Percentiles rank a stretch among this genome's conserved stretches.
Evolutionary conservation across 1,140 invertebrate genomes (phyloP).

Genomic region (Anagrus nilaparvatae): DNA sequence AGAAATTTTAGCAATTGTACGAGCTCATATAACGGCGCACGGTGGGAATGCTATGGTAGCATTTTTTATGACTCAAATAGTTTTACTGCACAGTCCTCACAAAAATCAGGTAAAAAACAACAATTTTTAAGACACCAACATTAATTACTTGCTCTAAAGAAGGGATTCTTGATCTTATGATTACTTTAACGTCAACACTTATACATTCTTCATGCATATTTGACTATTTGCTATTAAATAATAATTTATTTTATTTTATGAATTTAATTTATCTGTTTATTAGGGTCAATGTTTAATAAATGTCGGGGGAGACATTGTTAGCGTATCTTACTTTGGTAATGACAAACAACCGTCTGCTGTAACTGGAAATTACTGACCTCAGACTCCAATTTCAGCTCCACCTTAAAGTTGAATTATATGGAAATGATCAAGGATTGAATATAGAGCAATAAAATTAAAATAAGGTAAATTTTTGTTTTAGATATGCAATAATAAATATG

Average conservation of each 20-base stretch:
- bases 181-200: neutral
- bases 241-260: neutral
- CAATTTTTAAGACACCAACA: conserved; percentile 9
- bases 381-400: too few relatives aligned
- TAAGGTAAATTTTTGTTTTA: too few relatives aligned
- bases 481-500: too few relatives aligned
- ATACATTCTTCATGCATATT: conserved; percentile 5
- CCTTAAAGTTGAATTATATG: too few relatives aligned
- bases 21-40: conserved; percentile 85
- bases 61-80: conserved; percentile 85
- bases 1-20: conserved; percentile 81
- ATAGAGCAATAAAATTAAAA: too few relatives aligned
- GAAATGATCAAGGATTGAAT: too few relatives aligned
- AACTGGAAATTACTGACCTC: too few relatives aligned
- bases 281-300: conserved; percentile 90
- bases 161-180: conserved; percentile 13
- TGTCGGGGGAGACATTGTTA: conserved; percentile 87
- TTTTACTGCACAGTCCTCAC: conserved; percentile 83
- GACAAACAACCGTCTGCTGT: conserved; percentile 35
- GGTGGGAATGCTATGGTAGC: conserved; percentile 92
- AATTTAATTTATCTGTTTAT: conserved; percentile 22
- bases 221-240: neutral
- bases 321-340: conserved; percentile 47
- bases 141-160: conserved; percentile 8
- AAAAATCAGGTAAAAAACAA: conserved; percentile 78